A percentile compares a stretch with the other conserved stretches of the same genome.
phyloP scores from a whole-genome alignment of 2,888 invertebrate genomes.

The Caenorhabditis virilis region DNA sequence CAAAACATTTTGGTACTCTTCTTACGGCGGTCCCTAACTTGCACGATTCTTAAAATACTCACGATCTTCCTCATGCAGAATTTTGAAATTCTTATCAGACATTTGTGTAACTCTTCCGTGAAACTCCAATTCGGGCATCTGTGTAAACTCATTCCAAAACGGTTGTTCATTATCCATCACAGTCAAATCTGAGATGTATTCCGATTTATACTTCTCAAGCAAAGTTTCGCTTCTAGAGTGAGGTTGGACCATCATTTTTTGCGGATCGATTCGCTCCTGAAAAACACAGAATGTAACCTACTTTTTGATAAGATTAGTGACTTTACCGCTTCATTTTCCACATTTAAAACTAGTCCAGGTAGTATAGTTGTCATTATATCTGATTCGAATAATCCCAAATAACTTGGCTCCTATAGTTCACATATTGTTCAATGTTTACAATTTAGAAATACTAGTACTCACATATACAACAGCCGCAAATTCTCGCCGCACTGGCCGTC shows the following conservation, averaged over 20 bases:
- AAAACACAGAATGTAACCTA: neutral
- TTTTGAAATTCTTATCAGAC: constrained; percentile 99
- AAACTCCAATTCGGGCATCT: constrained; percentile 98
- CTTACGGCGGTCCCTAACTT: no score
- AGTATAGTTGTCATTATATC: constrained; percentile 98
- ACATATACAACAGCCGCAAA: constrained; percentile 91
- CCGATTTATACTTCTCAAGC: constrained; percentile 75
- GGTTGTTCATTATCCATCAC: constrained; percentile 97
- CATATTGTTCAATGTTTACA: constrained; percentile 39
- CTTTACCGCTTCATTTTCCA: constrained; percentile 65
- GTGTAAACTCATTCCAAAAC: constrained; percentile 97
- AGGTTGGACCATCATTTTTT: no score
- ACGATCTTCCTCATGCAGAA: constrained; percentile 95
- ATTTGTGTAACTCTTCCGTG: constrained; percentile 98
- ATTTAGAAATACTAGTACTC: constrained; percentile 68
- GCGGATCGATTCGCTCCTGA: no score
- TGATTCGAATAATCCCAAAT: constrained; percentile 97
- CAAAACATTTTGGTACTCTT: no score
- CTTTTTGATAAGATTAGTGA: neutral
- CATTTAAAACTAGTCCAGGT: constrained; percentile 90
- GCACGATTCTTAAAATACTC: no score
- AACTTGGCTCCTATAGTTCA: constrained; percentile 95
- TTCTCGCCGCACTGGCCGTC: constrained; percentile 77
- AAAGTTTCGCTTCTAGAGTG: constrained; percentile 72
- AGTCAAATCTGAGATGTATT: constrained; percentile 88